Evolutionary conservation across 2,888 invertebrate genomes (phyloP), one percentile per base, ranked within the genome.

Genomic region (Ramazzottius varieornatus): DNA sequence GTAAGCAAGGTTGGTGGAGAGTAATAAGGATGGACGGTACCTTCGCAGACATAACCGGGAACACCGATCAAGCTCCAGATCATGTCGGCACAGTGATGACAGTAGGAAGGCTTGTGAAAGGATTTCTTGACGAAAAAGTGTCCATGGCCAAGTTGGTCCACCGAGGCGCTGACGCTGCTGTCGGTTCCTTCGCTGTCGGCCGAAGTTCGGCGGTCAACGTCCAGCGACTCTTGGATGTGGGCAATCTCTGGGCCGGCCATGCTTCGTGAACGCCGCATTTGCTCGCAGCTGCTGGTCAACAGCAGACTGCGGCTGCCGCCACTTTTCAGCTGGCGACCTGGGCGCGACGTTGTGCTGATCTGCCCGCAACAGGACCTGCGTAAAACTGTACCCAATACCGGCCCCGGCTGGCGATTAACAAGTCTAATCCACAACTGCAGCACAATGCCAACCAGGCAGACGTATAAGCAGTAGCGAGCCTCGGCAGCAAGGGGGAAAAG

Each of bases 51-150:
- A 83, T 88, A 93, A 81, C 96, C 98, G 82, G 94, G 94, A 8
- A 54, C 54, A 80, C 93, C 92, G 79, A 96, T 91, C 81, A 96
- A 85, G 79, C 96, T 94, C 98, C 98, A 98, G 77, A 98, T 85
- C 84, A 94, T 86, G 81, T 98, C 98, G 79, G 93, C 91, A 83
- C 98, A 98, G 82, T 94, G 93, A 82, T 98, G 96, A 83, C 98
- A 98, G 83, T 94, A 94, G 75, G 93, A 92, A 79, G 94, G 96
- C 83, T 94, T 94, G 83, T 96, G 96, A 84, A 96, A 98, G 81
- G 93, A 94, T 83, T 94, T 96, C 86, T 94, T 96, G 81, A 86
- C 86, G 85, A 98, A 98, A 83, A 87, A 90, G 84, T 98, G 98
- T 77, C 90, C 90, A 81, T 86, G 77, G 80, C 75, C 73, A 63